Conservation (phyloP, 2,113 vertebrate species). For the Barnardius zonarius region DNA sequence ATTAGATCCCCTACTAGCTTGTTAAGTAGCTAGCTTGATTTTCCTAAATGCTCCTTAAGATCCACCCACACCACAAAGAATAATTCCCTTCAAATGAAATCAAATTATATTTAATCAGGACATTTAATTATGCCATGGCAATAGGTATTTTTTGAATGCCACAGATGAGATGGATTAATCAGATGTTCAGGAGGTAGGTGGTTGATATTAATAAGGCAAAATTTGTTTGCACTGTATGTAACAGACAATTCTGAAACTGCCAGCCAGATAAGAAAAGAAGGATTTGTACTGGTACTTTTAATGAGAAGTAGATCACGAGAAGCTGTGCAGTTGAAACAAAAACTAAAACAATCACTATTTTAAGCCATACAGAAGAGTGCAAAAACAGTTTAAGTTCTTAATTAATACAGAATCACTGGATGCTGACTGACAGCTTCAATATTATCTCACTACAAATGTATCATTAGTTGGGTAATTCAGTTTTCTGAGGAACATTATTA, state of each 20-base stretch:
- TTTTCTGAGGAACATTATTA: slow-evolving; percentile 7
- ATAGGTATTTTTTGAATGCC: not conserved
- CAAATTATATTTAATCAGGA: not conserved
- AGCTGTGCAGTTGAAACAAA: not conserved
- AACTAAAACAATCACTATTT: not conserved
- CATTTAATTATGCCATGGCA: not conserved
- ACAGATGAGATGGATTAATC: not conserved
- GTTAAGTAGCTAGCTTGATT: not conserved
- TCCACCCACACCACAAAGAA: not conserved
- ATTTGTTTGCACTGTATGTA: not conserved
- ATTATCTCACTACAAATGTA: not conserved
- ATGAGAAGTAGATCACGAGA: slow-evolving; percentile 17
- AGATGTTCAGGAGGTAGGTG: not conserved
- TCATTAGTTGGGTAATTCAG: not conserved
- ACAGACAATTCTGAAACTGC: slow-evolving; percentile 2
- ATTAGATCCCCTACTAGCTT: not conserved
- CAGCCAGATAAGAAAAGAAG: slow-evolving; percentile 9
- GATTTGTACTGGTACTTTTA: not conserved
- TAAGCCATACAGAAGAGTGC: not conserved
- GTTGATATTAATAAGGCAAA: slow-evolving; percentile 2
- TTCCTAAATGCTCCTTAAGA: not conserved
- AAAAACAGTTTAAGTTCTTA: not conserved
- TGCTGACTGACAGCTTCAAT: not conserved
- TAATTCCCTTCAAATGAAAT: not conserved
- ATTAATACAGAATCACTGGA: not conserved